Base-by-base conservation (phyloP, 1,140 invertebrate genomes). In the Brachionus koreanus region DNA sequence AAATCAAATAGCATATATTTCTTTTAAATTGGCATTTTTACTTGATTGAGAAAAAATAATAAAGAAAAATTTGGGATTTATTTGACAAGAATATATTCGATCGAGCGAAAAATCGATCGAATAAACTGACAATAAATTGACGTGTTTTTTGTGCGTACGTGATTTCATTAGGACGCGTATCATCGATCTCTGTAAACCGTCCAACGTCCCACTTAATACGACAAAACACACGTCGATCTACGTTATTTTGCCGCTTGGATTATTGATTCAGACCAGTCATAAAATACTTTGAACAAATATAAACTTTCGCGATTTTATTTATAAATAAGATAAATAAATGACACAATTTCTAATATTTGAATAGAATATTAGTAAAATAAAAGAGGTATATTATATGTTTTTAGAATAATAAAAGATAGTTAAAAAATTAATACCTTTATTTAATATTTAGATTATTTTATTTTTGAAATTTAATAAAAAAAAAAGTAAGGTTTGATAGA, bases 401-500 rank as follows among this genome's bases (percentile, higher is more conserved):
- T 57, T 19, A 19, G 49, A 57, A 57, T 57, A 19, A 57, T 7
- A 57, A 57, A 69, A 69, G 37, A 42, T 69, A 69, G 65, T 69
- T 39, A 42, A 69, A 69, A 69, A 42, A 69, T 69, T 69, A 69
- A 69, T 16, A 69, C 65, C 65, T 69, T 69, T 69, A 69, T 69
- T 69, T 69, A 69, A 39, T 69, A 69, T 69, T 69, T 69, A 69
- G 65, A 69, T 69, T 69, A 69, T 69, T 69, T 69, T 69, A 6
- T 29, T 33, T 65, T 29, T 5, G 37, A 69, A 69, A 69, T 69
- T 69, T 69, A 69, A 69, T 69, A 69, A 69, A 69, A 69, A 69
- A 16, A 69, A 19, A 12, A n/a, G 37, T 39, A 39, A n/a, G 65
- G 16, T 69, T 43, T 69, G 29, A 29, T 29, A 29, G 29, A 29